phyloP scores from a whole-genome alignment of 2,797 vertebrate genomes.

The Phyllotis vaccarum region DNA sequence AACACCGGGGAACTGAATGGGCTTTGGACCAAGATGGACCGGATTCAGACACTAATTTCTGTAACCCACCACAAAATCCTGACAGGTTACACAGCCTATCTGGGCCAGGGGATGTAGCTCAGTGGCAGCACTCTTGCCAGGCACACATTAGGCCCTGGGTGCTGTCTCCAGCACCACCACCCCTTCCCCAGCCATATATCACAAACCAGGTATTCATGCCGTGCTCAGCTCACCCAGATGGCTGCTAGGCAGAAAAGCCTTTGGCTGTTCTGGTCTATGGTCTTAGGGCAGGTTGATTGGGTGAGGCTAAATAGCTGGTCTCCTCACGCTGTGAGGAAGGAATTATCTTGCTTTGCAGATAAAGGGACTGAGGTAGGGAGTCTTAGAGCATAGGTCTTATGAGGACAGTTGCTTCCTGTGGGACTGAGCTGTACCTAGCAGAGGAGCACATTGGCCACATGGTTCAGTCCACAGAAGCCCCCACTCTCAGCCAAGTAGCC shows the following conservation, averaged over 20 bases:
- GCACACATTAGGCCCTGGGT: not conserved
- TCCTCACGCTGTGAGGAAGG: not conserved
- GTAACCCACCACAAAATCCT: not conserved
- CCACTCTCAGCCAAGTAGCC: too few relatives aligned
- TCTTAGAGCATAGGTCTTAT: not conserved
- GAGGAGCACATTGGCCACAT: not conserved
- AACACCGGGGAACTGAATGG: not conserved
- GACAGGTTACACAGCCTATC: not conserved
- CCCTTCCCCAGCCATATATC: too few relatives aligned
- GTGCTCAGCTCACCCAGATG: not conserved
- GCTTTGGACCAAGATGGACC: not conserved
- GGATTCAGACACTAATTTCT: not conserved
- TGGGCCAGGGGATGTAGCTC: not conserved
- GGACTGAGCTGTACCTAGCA: not conserved
- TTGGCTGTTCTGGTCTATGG: too few relatives aligned
- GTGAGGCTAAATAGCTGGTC: not conserved
- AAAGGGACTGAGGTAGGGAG: not conserved
- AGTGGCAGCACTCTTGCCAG: not conserved
- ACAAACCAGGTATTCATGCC: too few relatives aligned
- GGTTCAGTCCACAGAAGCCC: not conserved
- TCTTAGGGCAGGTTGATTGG: not conserved
- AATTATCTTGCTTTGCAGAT: not conserved
- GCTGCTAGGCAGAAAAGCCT: not conserved
- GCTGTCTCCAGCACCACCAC: not conserved
- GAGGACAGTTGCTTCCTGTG: not conserved